Evolutionary conservation across 2,888 invertebrate genomes (phyloP).

Genomic region (Meiosimyza platycephala): DNA sequence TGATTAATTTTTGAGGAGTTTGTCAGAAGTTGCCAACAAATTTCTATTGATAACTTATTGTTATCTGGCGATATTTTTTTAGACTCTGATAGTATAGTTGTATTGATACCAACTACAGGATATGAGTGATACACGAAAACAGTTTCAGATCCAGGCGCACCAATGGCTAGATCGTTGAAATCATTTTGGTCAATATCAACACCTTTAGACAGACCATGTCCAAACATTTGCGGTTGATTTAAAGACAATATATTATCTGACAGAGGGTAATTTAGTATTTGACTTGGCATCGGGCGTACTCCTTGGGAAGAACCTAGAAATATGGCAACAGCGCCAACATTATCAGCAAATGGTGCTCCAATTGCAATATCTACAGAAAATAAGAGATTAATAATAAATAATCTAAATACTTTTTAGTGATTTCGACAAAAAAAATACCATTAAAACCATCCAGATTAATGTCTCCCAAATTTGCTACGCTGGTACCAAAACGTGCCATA

Average conservation of each 20-base stretch:
- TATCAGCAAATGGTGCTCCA: conserved; percentile 71
- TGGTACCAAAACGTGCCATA: conserved; percentile 46
- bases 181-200: conserved; percentile 59
- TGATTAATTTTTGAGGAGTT: conserved; percentile 19
- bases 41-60: conserved; percentile 37
- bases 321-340: conserved; percentile 71
- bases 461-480: conserved; percentile 66
- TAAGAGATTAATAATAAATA: conserved; percentile 52
- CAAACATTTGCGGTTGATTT: conserved; percentile 59
- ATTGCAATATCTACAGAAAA: conserved; percentile 69
- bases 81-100: conserved; percentile 36
- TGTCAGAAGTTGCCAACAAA: conserved; percentile 43
- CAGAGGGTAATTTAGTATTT: conserved; percentile 54
- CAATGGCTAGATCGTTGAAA: conserved; percentile 54
- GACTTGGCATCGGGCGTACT: conserved; percentile 51
- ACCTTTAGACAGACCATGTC: conserved; percentile 55
- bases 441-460: conserved; percentile 73
- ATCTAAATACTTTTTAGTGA: neutral
- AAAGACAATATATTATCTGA: neutral
- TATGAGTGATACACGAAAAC: conserved; percentile 58
- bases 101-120: conserved; percentile 53
- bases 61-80: conserved; percentile 41
- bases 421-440: conserved; percentile 59
- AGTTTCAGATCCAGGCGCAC: conserved; percentile 58
- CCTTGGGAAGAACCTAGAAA: conserved; percentile 65